Evolutionary conservation across 2,888 invertebrate species (phyloP), one percentile per base, ranked within the genome.

Genomic region (Luffia ferchaultella): DNA sequence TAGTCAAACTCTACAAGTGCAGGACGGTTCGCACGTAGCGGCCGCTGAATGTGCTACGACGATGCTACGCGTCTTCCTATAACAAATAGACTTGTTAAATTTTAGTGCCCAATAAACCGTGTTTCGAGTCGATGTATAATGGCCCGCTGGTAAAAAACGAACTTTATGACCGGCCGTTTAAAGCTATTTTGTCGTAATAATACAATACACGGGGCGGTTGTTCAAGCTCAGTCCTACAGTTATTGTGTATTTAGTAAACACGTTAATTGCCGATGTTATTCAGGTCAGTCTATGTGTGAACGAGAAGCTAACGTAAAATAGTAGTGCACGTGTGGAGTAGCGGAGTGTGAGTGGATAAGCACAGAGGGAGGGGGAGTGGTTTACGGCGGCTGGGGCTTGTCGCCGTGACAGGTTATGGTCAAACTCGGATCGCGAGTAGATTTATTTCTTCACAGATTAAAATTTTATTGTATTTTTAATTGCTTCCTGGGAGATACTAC

Each of bases 401-500:
- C 30, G 49, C 50, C 49, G 52, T 57, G 64, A 66, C 65, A 61
- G 53, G 58, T 61, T 56, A 63, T 59, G 56, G 60, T 63, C 51
- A 30, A 30, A 30, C 51, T 54, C 58, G 50, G 55, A 58, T 57
- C 54, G 57, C 57, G 48, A 49, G 50, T 51, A 67, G 70, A 70
- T 70, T 70, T 70, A 69, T 60, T 61, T 48, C 56, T 42, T 50
- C 54, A 57, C 54, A 58, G 64, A 68, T 68, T 64, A 73, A 73
- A 73, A 56, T 64, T 72, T 73, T 67, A 73, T 64, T 65, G 61
- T 60, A 58, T 60, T 63, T 65, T 76, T 76, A 70, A 75, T 69
- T 72, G 66, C 71, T 74, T 76, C 72, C 70, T 65, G 61, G 60
- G 60, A 60, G 64, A 65, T 66, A 60, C 54, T 66, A 60, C 54